Percentiles rank a stretch among this genome's conserved stretches.
These are phyloP conservation scores for Netelia melanura DNA, from an alignment of 2,888 invertebrate species.

Conservation along the genomic window DNA sequence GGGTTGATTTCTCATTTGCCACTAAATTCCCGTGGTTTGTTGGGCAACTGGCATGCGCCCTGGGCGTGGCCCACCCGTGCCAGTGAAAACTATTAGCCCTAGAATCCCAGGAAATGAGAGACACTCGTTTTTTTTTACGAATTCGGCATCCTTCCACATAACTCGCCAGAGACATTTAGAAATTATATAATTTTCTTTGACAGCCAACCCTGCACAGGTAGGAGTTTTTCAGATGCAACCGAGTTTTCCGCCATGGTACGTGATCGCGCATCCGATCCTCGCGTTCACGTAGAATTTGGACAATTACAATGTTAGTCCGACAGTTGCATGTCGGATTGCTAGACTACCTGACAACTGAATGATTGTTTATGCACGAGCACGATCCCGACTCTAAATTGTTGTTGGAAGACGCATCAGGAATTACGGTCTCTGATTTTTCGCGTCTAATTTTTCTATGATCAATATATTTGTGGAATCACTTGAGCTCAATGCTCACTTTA, in stretches of 20 bases:
- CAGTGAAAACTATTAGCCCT: constrained; percentile 46
- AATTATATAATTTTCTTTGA: constrained; percentile 25
- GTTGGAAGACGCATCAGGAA: not conserved
- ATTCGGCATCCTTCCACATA: constrained; percentile 11
- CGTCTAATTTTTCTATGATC: not conserved
- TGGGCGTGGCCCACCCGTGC: constrained; percentile 47
- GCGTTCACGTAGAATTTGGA: constrained; percentile 73
- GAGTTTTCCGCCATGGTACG: constrained; percentile 69
- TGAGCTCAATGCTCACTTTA: too few species aligned
- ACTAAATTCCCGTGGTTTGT: constrained; percentile 59
- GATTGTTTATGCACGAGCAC: constrained; percentile 76
- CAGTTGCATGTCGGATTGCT: not conserved
- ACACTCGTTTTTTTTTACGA: not conserved
- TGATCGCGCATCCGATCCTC: constrained; percentile 76
- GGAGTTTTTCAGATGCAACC: constrained; percentile 24
- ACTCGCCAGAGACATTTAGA: constrained; percentile 32
- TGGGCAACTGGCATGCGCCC: not conserved
- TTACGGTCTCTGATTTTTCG: not conserved
- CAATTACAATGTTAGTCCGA: constrained; percentile 69
- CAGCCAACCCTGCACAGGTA: constrained; percentile 28
- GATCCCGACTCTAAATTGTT: constrained; percentile 65
- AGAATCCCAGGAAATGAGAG: constrained; percentile 33
- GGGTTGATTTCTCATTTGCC: constrained; percentile 63
- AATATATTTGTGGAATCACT: too few species aligned
- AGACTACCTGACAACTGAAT: constrained; percentile 18